Evolutionary conservation across 2,113 vertebrate genomes (phyloP), one percentile per base, ranked within the genome.

Genomic region (Bufo bufo): DNA sequence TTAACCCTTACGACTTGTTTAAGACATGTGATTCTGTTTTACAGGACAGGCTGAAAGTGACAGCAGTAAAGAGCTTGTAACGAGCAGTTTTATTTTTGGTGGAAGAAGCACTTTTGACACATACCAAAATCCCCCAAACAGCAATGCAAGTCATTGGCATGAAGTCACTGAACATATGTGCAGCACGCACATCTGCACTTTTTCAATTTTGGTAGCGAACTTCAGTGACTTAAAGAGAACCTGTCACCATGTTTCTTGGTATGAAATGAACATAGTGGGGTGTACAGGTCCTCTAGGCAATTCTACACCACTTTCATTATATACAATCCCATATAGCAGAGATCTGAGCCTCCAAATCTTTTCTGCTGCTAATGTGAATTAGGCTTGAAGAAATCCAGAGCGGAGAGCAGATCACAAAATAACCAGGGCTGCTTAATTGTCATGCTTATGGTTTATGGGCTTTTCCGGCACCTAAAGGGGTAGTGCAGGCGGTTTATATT

Each of bases 131-230:
- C 71, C 71, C 43, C 71, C 71, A 47, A 74, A 74, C 71, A 49
- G 71, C 71, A 74, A 74, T 47, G 71, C 71, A 49, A 74, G 71
- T 74, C 71, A 74, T 74, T 14, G 13, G 71, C 71, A 74, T 74
- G 71, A 74, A 74, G 71, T 74, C 71, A 74, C 71, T 47, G 45
- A 74, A 74, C 71, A 74, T 71, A 43, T 74, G 71, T 33, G 71
- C 33, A 33, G 33, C 33, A 13, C 43, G 43, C 71, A 74, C 71
- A 74, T 74, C 71, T 74, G 71, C 71, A 74, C 71, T 47, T 72
- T 33, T 33, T 33, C 33, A 33, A 33, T 33, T 33, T 17, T 47
- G 43, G 71, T 72, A 72, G 69, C 12, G 33, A 72, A 72, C 14
- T 33, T 45, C 33, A 45, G 20, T 72, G 43, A 74, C 6, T 74